Percentiles rank a stretch among this genome's conserved stretches.
Evolutionary conservation across 2,797 vertebrate genomes (phyloP).

Genomic region (Otolemur crassicaudatus): DNA sequence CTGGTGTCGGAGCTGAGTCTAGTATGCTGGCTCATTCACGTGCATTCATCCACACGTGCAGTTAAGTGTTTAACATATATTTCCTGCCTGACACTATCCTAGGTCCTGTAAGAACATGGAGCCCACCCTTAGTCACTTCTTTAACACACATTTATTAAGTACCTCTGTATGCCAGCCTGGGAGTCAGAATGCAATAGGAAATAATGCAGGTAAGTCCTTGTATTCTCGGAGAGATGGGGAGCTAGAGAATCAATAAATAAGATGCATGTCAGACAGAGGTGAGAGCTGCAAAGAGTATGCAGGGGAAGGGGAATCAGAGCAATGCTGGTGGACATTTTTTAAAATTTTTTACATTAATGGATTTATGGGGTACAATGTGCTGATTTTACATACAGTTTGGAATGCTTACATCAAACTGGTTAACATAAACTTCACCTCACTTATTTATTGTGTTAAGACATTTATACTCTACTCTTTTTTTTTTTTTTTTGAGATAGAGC

Average conservation of each 20-base stretch:
- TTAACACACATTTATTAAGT: not conserved
- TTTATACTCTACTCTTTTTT: too few species aligned
- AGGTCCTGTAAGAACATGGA: not conserved
- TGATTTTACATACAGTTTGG: too few species aligned
- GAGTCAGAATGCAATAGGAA: not conserved
- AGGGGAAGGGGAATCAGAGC: too few species aligned
- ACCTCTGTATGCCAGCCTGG: not conserved
- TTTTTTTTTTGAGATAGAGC: too few species aligned
- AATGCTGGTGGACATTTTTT: not conserved
- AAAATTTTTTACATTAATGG: too few species aligned
- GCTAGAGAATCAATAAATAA: not conserved
- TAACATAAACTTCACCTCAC: too few species aligned
- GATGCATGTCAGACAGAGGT: rapidly evolving
- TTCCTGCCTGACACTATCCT: not conserved
- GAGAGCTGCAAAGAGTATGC: rapidly evolving
- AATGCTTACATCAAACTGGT: too few species aligned
- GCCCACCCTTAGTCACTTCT: not conserved
- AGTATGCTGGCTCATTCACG: too few species aligned
- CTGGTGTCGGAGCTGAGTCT: not conserved
- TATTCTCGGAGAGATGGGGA: not conserved
- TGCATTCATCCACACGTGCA: not conserved
- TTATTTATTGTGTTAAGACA: too few species aligned
- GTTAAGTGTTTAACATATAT: not conserved
- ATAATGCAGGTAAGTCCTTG: not conserved
- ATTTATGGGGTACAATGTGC: too few species aligned